A percentile compares a stretch with the other conserved stretches of the same genome.
phyloP scores from a whole-genome alignment of 2,888 invertebrate species.

The Cataglyphis livida region DNA sequence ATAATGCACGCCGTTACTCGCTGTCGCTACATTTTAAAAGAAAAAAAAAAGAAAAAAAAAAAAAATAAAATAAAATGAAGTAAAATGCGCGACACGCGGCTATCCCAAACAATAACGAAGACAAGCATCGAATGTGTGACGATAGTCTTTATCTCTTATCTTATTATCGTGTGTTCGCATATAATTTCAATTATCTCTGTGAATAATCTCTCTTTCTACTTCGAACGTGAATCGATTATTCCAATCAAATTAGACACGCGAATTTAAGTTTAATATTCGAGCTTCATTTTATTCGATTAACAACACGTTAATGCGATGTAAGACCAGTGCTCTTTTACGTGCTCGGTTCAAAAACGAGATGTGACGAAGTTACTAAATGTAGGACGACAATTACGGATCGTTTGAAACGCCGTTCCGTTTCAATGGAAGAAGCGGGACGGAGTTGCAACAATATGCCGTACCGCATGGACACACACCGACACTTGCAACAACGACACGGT shows the following conservation, averaged over 20 bases:
- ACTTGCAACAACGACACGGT: slow-evolving; percentile 74
- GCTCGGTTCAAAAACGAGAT: slow-evolving; percentile 41
- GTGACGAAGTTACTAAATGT: slow-evolving; percentile 54
- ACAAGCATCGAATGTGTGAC: not conserved
- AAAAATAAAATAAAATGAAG: not conserved
- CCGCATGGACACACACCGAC: slow-evolving; percentile 66
- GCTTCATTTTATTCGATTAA: not conserved
- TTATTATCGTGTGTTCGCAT: not conserved
- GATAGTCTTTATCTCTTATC: not conserved
- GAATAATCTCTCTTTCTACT: not conserved
- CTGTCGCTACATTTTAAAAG: not conserved
- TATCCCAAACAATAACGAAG: not conserved
- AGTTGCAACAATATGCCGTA: slow-evolving; percentile 61
- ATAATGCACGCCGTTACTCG: slow-evolving; percentile 53
- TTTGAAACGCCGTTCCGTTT: slow-evolving; percentile 63
- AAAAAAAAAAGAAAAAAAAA: not conserved
- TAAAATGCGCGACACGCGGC: not conserved
- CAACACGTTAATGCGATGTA: not conserved
- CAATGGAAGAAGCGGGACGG: slow-evolving; percentile 69
- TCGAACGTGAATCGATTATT: not conserved
- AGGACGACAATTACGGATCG: slow-evolving; percentile 62
- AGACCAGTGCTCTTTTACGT: not conserved
- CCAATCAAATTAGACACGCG: not conserved
- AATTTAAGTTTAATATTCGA: not conserved
- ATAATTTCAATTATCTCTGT: not conserved